Base-by-base conservation (phyloP, 2,888 invertebrate genomes). In the Alviniconcha strummeri region DNA sequence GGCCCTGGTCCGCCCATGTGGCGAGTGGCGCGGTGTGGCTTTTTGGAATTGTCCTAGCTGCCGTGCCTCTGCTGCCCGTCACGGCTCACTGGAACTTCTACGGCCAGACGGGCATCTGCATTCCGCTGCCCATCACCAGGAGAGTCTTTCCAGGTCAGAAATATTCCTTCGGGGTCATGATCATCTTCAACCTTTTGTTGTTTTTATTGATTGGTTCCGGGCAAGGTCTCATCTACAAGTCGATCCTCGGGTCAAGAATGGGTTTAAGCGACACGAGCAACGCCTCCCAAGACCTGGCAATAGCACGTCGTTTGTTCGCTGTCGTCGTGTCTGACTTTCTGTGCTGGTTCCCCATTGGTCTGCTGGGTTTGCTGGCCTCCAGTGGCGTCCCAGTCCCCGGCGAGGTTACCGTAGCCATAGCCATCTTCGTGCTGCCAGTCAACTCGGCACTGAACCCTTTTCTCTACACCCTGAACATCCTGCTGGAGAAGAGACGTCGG, bases 91-190 rank as follows among this genome's bases (percentile, higher is more conserved):
- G 76, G 76, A 57, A 77, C 11, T 77, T 77, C 13, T 77, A 77
- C 76, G 9, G 15, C 19, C 76, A 57, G 57, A 77, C 76, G 36
- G 76, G 76, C 6, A 57, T 77, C 57, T 77, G 76, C 13, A 77
- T 77, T 77, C 76, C 57, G 13, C 57, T 77, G n/a, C 76, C 76
- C 5, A 11, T 77, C 76, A 77, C 76, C 76, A 57, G 76, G 57
- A 19, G 19, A 5, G 76, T 57, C 9, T 77, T 77, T 77, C 55
- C 76, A 17, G 76, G 76, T 57, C 76, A 77, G 55, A n/a, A 9
- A 1, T 77, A 77, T 19, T 77, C 76, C 8, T 77, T 77, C 76
- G 55, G 76, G 56, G 76, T 77, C 9, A 77, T 77, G 76, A 19
- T 77, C 56, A 19, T 77, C 19, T 56, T 13, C 57, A 77, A 77